Base-by-base conservation (phyloP, 2,888 invertebrate species). In the Rhorus exstirpatorius region DNA sequence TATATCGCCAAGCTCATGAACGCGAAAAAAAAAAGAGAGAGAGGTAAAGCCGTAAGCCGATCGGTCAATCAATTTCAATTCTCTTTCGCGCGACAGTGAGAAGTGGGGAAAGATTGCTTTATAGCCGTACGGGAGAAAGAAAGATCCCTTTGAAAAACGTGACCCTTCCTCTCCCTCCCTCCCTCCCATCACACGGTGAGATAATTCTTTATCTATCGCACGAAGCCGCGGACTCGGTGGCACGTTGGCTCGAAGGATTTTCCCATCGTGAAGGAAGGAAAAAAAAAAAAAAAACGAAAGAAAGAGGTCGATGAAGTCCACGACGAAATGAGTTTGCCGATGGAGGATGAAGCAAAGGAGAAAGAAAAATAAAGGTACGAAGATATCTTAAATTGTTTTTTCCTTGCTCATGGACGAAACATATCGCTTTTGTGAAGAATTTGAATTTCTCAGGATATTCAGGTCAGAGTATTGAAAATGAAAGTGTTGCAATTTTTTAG, bases 21-120 rank as follows among this genome's bases (percentile, higher is more conserved):
- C 26, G 72, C 46, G 60, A 26, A 44, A 24, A 79, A 63, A 19
- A 35, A 26, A 67, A 44, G 70, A 71, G 31, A 49, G 55, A 63
- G 71, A 55, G 72, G 44, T 63, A 38, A 61, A 74, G 72, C 63
- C 60, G 68, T 83, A 84, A 82, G 83, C 83, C 83, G 83, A 83
- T 85, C 81, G 85, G 86, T 86, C 85, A 84, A 86, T 84, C 84
- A 83, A 86, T 84, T 84, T 86, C 83, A 84, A 84, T 86, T 86
- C 83, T 83, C 79, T 79, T 72, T 78, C 75, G 68, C 49, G 74
- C 46, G 76, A 68, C 74, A 70, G 75, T 82, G 74, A 82, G 71
- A 71, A 82, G 78, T 70, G 35, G 70, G 24, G 58, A 82, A 58
- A 46, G 65, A 67, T 67, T 53, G 55, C 55, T 31, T 31, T 67